Conservation (phyloP, 2,797 vertebrate species). For the Masticophis lateralis region DNA sequence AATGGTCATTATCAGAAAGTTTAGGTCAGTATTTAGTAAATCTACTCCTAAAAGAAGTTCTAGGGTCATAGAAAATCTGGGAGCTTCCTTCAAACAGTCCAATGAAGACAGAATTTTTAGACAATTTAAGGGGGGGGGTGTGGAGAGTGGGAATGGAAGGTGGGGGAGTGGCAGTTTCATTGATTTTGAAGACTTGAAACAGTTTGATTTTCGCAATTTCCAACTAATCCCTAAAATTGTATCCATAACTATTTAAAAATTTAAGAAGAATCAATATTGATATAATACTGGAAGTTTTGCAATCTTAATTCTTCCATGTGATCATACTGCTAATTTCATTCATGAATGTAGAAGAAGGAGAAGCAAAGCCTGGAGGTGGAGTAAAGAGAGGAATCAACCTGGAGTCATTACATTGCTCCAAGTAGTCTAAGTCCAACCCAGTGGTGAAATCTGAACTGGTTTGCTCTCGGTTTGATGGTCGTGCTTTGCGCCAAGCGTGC, state of each 20-base stretch:
- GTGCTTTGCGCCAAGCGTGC: no score
- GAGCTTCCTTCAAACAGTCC: not conserved
- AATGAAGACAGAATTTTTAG: not conserved
- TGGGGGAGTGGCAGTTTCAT: not conserved
- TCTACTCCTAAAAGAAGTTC: not conserved
- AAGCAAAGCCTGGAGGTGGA: not conserved
- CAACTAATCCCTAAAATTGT: not conserved
- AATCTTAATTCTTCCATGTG: not conserved
- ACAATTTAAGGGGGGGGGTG: not conserved
- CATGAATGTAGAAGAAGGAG: not conserved
- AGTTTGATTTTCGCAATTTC: not conserved
- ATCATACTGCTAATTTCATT: not conserved
- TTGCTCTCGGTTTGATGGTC: no score
- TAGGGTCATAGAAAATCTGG: not conserved
- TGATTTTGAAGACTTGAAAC: not conserved
- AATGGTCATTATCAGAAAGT: not conserved
- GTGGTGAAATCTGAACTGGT: no score
- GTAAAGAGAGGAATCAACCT: not conserved
- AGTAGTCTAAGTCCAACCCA: not conserved
- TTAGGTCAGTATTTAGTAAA: not conserved
- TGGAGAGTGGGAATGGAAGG: not conserved
- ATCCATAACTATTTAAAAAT: not conserved
- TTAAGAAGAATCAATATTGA: not conserved
- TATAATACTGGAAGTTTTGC: not conserved
- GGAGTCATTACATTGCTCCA: not conserved